Base-by-base conservation (phyloP, 1,140 invertebrate species). In the Pentalonia nigronervosa region DNA sequence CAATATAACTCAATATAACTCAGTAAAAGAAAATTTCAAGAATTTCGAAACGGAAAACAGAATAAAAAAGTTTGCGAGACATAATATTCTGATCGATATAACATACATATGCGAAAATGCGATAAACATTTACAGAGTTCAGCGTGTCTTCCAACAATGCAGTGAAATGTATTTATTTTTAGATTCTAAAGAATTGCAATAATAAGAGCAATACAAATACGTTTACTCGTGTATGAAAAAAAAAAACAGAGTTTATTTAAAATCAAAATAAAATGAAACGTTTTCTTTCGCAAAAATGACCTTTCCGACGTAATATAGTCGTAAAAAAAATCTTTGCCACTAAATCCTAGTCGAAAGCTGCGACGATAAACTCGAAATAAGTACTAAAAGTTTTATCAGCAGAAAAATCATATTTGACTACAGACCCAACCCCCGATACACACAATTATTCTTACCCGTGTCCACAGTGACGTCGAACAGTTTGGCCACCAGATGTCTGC, bases 401-500 rank as follows among this genome's bases (percentile, higher is more conserved):
- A 17, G 30, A 67, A 67, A 67, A 67, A 67, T 67, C 60, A 67
- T 67, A 67, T 67, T 67, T n/a, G n/a, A n/a, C 30, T n/a, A 25
- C 7, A 67, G n/a, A 67, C n/a, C n/a, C n/a, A n/a, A n/a, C n/a
- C n/a, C n/a, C n/a, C n/a, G n/a, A n/a, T 23, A 86, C 11, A 9
- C 45, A 48, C 25, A 34, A 53, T n/a, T n/a, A 45, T 91, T 94
- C 95, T 96, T 95, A 97, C 97, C 97, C 95, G 98, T 98, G 94
- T 98, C 97, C 94, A 98, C 97, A 4, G 97, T 98, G 91, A 99
- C 98, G 95, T 99, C 98, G 95, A 99, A 99, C 81, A 99, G 96
- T 95, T 99, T 99, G 17, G 98, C 98, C 67, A 98, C 97, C 56
- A 99, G 96, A 94, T 98, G 98, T 94, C 97, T 96, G 21, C 98